These are phyloP conservation scores for Drosophila lowei DNA, from an alignment of 1,140 invertebrate species.

Conservation along the genomic window DNA sequence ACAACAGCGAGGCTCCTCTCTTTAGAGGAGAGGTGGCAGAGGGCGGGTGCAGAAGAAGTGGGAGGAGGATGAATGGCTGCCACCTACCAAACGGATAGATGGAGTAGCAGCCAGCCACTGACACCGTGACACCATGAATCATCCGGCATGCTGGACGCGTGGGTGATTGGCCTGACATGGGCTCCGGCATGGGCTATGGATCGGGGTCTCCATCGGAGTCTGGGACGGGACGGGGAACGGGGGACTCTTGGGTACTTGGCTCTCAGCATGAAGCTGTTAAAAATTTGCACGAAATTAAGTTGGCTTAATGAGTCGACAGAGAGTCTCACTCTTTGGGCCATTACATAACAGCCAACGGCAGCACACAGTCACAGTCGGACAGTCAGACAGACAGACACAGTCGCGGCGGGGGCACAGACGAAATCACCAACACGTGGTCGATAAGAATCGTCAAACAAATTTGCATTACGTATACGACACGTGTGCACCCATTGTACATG, in stretches of 20 bases:
- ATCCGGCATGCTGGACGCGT: slow-evolving; percentile 45
- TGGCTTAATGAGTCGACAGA: slow-evolving; percentile 65
- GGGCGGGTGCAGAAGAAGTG: background rate
- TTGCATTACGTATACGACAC: slow-evolving; percentile 80
- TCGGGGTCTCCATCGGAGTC: slow-evolving; percentile 1
- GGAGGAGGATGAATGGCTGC: slow-evolving; percentile 3
- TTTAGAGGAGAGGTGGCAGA: too few relatives aligned
- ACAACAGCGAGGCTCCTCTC: background rate
- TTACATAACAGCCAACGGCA: slow-evolving; percentile 51
- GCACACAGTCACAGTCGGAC: slow-evolving; percentile 10
- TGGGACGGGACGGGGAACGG: too few relatives aligned
- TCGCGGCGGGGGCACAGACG: slow-evolving; percentile 5
- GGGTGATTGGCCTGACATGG: slow-evolving; percentile 52
- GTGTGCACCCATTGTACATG: slow-evolving; percentile 67
- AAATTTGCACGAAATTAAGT: slow-evolving; percentile 76
- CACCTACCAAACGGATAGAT: slow-evolving; percentile 17
- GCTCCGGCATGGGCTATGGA: background rate
- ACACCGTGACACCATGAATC: slow-evolving; percentile 66
- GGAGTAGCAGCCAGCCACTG: slow-evolving; percentile 39
- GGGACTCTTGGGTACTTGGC: slow-evolving; percentile 37
- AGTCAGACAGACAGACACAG: slow-evolving; percentile 24
- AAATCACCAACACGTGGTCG: slow-evolving; percentile 60
- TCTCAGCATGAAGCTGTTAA: slow-evolving; percentile 73
- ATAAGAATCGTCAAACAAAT: slow-evolving; percentile 76
- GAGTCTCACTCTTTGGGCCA: slow-evolving; percentile 32